Conservation (phyloP, 2,888 invertebrate genomes). For the Teleogryllus oceanicus region DNA sequence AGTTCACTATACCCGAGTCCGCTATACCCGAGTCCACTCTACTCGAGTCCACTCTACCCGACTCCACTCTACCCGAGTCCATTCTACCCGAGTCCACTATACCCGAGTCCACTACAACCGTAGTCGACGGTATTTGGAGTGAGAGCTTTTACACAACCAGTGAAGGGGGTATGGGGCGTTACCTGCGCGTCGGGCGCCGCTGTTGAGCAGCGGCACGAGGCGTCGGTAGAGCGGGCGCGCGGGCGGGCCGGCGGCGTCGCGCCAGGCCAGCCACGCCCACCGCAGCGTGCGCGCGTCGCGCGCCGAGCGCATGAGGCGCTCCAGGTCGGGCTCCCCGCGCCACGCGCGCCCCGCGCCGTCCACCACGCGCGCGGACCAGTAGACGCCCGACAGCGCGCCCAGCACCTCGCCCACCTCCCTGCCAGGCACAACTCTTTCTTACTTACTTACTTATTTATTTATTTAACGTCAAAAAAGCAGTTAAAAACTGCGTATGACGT, state of each 20-base stretch:
- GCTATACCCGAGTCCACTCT: too few relatives aligned
- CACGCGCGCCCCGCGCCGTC: constrained; percentile 41
- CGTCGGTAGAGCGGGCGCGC: constrained; percentile 55
- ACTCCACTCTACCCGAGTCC: too few relatives aligned
- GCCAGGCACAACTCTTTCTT: not conserved
- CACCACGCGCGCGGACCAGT: constrained; percentile 54
- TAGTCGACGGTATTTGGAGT: too few relatives aligned
- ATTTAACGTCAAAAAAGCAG: too few relatives aligned
- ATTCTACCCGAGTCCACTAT: too few relatives aligned
- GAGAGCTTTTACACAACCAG: too few relatives aligned
- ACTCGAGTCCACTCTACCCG: too few relatives aligned
- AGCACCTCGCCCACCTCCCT: constrained; percentile 52
- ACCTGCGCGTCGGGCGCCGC: constrained; percentile 64
- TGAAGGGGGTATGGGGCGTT: constrained; percentile 37
- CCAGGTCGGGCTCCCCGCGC: constrained; percentile 61
- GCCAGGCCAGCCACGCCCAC: constrained; percentile 67
- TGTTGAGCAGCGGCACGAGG: constrained; percentile 59
- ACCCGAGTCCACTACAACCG: too few relatives aligned
- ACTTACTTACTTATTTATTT: too few relatives aligned
- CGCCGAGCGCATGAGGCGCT: constrained; percentile 53
- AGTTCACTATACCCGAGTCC: too few relatives aligned
- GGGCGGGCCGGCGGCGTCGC: constrained; percentile 57
- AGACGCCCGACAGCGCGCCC: constrained; percentile 56
- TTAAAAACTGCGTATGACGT: too few relatives aligned
- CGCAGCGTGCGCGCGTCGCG: constrained; percentile 50